Conservation (phyloP, 2,113 vertebrate species). For the Takifugu bimaculatus region DNA sequence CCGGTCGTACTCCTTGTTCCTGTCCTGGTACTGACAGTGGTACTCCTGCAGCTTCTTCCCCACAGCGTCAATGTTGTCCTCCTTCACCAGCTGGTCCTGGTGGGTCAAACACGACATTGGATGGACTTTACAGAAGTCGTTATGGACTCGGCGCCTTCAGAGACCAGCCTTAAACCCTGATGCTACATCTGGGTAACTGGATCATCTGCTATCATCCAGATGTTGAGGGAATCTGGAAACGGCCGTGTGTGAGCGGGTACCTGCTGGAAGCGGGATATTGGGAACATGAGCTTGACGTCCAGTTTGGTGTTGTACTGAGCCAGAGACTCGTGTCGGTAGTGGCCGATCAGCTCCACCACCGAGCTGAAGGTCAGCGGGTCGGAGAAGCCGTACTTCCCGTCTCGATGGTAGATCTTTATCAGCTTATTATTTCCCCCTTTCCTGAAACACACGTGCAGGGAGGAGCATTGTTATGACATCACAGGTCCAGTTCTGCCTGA, state of each 20-base stretch:
- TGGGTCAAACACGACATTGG: not conserved
- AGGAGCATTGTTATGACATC: no score
- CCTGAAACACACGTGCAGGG: constrained; percentile 64
- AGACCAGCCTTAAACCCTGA: no score
- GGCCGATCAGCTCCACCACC: constrained; percentile 93
- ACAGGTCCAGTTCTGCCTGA: no score
- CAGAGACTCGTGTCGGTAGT: constrained; percentile 92
- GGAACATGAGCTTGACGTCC: constrained; percentile 92
- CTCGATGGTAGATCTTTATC: constrained; percentile 95
- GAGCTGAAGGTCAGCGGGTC: constrained; percentile 93
- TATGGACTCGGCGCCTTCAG: no score
- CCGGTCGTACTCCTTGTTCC: constrained; percentile 93
- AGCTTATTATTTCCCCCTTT: constrained; percentile 98
- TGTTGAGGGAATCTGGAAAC: no score
- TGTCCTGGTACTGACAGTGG: constrained; percentile 93
- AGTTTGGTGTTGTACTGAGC: constrained; percentile 97
- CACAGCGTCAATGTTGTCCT: constrained; percentile 94
- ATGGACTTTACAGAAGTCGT: no score
- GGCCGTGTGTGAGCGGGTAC: constrained; percentile 51
- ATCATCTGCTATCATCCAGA: no score
- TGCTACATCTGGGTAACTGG: no score
- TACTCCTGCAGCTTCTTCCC: constrained; percentile 96
- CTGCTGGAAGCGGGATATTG: constrained; percentile 93
- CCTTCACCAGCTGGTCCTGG: constrained; percentile 95
- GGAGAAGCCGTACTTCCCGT: constrained; percentile 94